Evolutionary conservation across 2,888 invertebrate genomes (phyloP).

Genomic region (Drosophila conformis): DNA sequence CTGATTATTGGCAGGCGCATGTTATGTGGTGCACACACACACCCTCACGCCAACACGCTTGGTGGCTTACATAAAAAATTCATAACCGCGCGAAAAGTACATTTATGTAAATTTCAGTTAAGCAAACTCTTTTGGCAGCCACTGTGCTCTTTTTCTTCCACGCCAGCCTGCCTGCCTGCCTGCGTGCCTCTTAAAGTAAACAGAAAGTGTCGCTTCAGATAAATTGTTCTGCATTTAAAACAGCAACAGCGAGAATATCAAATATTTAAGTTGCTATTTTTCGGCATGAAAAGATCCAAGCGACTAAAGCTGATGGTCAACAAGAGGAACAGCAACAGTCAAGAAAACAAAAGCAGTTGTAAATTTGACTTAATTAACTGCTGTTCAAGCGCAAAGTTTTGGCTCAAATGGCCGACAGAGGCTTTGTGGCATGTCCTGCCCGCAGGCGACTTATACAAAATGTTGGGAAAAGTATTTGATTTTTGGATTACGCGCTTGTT

Average conservation of each 20-base stretch:
- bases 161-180: neutral
- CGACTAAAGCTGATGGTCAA: constrained; percentile 41
- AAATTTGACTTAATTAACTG: constrained; percentile 80
- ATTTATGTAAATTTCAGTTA: constrained; percentile 77
- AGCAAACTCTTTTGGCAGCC: constrained; percentile 64
- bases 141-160: constrained; percentile 25
- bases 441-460: constrained; percentile 67
- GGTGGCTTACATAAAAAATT: constrained; percentile 63
- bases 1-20: constrained; percentile 66
- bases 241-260: constrained; percentile 17
- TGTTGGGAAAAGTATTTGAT: constrained; percentile 71
- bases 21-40: constrained; percentile 22
- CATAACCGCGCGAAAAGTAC: constrained; percentile 62
- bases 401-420: constrained; percentile 40
- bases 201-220: constrained; percentile 47
- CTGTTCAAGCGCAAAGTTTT: constrained; percentile 66
- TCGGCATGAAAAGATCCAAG: constrained; percentile 57
- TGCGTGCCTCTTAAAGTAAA: constrained; percentile 31
- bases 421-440: constrained; percentile 52
- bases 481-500: constrained; percentile 70
- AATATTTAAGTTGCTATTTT: constrained; percentile 74
- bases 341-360: constrained; percentile 14
- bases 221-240: constrained; percentile 37
- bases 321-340: constrained; percentile 38
- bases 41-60: constrained; percentile 41